Percentiles rank a stretch among this genome's conserved stretches.
These are phyloP conservation scores for Alfaro cultratus DNA, from an alignment of 2,797 vertebrate genomes.

Conservation along the genomic window DNA sequence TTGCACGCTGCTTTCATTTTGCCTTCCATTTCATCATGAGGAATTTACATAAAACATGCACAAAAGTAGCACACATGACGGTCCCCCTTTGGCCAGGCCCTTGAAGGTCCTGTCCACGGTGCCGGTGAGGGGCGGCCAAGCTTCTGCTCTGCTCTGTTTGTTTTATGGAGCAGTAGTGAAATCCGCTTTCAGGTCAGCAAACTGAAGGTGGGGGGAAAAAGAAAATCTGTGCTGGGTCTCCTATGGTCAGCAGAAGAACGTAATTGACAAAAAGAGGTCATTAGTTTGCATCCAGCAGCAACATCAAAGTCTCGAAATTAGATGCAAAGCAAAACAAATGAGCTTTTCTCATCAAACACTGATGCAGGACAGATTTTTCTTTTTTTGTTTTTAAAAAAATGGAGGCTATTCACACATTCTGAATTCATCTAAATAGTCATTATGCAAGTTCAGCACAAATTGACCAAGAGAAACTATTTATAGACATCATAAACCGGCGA, in stretches of 20 bases:
- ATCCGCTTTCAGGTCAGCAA: slow-evolving; percentile 67
- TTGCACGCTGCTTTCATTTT: slow-evolving; percentile 68
- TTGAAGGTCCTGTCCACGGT: slow-evolving; percentile 76
- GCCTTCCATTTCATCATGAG: slow-evolving; percentile 61
- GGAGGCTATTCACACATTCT: slow-evolving; percentile 55
- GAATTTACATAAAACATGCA: slow-evolving; percentile 71
- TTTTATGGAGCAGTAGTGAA: slow-evolving; percentile 79
- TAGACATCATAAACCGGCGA: slow-evolving; percentile 70
- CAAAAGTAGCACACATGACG: slow-evolving; percentile 64
- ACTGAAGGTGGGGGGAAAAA: slow-evolving; percentile 37
- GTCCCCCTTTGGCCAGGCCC: slow-evolving; percentile 73
- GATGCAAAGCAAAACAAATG: slow-evolving; percentile 33
- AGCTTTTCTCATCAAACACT: slow-evolving; percentile 38
- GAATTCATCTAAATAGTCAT: slow-evolving; percentile 77
- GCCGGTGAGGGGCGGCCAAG: slow-evolving; percentile 74
- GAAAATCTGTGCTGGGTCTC: slow-evolving; percentile 63
- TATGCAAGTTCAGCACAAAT: slow-evolving; percentile 79
- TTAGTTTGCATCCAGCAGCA: slow-evolving; percentile 49
- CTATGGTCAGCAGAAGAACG: slow-evolving; percentile 60
- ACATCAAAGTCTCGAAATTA: slow-evolving; percentile 47
- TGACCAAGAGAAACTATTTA: slow-evolving; percentile 82
- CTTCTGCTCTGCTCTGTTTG: slow-evolving; percentile 83
- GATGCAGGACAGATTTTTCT: slow-evolving; percentile 9
- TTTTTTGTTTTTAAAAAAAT: background rate
- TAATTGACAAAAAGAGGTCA: slow-evolving; percentile 76